A percentile compares a stretch with the other conserved stretches of the same genome.
Evolutionary conservation across 2,888 invertebrate species (phyloP).

Genomic region (Autographa pulchrina): DNA sequence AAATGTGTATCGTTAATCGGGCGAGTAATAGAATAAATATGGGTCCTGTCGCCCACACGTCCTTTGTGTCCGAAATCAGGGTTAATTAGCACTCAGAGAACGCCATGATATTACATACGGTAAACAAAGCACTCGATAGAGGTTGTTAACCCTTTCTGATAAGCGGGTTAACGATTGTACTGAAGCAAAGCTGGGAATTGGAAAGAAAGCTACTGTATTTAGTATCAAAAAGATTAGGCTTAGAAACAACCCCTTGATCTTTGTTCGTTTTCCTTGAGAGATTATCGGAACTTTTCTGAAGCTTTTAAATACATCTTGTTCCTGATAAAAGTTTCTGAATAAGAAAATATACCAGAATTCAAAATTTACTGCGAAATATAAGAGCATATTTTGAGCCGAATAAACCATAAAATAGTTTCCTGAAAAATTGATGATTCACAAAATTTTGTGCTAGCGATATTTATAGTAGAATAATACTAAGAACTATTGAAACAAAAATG

Average conservation of each 20-base stretch:
- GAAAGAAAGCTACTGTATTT: conserved; percentile 12
- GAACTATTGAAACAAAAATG: neutral
- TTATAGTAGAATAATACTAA: too few species aligned
- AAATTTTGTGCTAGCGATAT: neutral
- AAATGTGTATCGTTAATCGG: conserved; percentile 5
- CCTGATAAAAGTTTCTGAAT: neutral
- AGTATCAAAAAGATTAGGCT: neutral
- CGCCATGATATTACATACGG: conserved; percentile 38
- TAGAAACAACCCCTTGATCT: neutral
- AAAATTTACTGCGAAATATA: too few species aligned
- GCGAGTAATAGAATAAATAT: conserved; percentile 38
- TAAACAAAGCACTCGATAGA: conserved; percentile 50
- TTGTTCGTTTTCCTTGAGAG: neutral
- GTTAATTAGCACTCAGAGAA: conserved; percentile 58
- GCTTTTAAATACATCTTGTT: neutral
- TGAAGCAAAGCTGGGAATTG: conserved; percentile 9
- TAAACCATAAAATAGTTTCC: too few species aligned
- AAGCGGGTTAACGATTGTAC: conserved; percentile 41
- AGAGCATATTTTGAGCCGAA: too few species aligned
- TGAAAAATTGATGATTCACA: neutral
- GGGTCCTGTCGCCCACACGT: conserved; percentile 14
- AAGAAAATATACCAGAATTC: too few species aligned
- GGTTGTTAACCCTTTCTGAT: conserved; percentile 48
- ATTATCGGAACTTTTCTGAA: neutral
- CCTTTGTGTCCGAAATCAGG: conserved; percentile 50